Evolutionary conservation across 37 sponge, comb jelly and placozoan genomes (phyloP), one percentile per base, ranked within the genome.

Genomic region (Lycopodina hypogea): DNA sequence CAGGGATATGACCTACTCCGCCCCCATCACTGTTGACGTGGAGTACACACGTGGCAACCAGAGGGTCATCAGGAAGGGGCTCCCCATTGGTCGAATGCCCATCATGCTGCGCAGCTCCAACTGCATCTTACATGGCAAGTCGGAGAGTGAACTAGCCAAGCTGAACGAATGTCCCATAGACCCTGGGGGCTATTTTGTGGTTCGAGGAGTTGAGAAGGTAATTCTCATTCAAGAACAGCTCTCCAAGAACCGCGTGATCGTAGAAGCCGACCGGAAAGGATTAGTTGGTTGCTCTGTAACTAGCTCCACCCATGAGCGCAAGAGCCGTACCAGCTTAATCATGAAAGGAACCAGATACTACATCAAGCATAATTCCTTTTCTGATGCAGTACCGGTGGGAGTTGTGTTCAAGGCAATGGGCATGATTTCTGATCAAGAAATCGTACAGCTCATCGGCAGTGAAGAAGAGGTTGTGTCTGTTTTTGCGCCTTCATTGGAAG

Each of bases 181-280:
- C 79, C 94, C 99, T 9, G 99, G 99, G 22, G 99, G 99, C 0
- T 98, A 98, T 77, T 98, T 98, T 72, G 81, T 98, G 23, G 92
- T 95, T 21, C 71, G 84, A 37, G 99, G 96, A 15, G 85, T 80
- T 0, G 96, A 95, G 81, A 95, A 95, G 65, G 99, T 98, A 32
- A 81, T 93, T 36, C 90, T 98, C 41, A 98, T 98, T 33, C 99
- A 98, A 73, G 99, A 98, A 72, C 99, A 98, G 90, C 76, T 98
- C 52, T 93, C 94, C 12, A 98, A 95, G 85, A 98, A 98, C 72
- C 81, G 99, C 53, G 93, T 98, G 80, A 96, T 98, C 9, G 94
- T 98, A 26, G 99, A 98, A 9, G 77, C 67, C 22, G 90, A 88
- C 67, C 59, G 86, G 37, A 95, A 93, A 74, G 99, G 99, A 1